Percentiles rank a stretch among this genome's conserved stretches.
phyloP scores from a whole-genome alignment of 2,797 vertebrate species.

The Gobio occitaniae region DNA sequence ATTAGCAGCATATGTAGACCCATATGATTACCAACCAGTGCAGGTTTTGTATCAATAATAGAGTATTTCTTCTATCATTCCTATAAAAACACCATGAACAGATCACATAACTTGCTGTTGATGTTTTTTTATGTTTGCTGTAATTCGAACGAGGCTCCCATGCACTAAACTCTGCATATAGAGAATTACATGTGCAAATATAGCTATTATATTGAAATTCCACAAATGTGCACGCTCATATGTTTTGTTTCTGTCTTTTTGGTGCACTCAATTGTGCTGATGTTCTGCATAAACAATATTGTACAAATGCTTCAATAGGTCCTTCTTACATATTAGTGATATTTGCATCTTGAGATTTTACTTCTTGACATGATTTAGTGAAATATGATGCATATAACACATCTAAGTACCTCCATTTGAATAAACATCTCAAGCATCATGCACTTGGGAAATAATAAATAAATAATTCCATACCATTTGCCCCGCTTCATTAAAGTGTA shows the following conservation, averaged over 20 bases:
- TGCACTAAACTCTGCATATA: background rate
- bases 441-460: constrained; percentile 1
- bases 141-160: background rate
- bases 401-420: background rate
- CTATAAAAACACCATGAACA: background rate
- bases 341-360: background rate
- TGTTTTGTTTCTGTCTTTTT: background rate
- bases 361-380: background rate
- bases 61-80: background rate
- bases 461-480: constrained; percentile 8
- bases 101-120: background rate
- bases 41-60: background rate
- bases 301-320: background rate
- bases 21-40: background rate
- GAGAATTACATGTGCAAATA: background rate
- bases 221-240: background rate
- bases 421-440: background rate
- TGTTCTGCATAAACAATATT: background rate
- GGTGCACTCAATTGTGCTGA: background rate
- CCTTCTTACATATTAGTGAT: background rate
- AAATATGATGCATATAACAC: background rate
- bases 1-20: constrained; percentile 21
- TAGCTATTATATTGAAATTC: background rate
- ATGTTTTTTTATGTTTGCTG: background rate
- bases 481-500: constrained; percentile 21